These are phyloP conservation scores for Corydoras sp. DNA, from an alignment of 2,113 vertebrate genomes.

Conservation along the genomic window DNA sequence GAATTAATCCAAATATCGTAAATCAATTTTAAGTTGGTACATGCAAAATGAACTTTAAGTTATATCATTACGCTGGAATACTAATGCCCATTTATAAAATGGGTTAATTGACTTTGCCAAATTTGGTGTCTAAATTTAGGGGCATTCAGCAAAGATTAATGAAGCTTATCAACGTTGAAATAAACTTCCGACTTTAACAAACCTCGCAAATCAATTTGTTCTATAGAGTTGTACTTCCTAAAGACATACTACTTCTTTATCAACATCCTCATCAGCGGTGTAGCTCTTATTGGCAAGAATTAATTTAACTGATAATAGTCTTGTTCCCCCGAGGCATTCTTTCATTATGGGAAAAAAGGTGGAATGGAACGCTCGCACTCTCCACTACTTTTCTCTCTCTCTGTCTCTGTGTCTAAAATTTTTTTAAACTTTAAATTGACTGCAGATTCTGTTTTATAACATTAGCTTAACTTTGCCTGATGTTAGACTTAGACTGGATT, in stretches of 20 bases:
- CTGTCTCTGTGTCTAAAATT: not conserved
- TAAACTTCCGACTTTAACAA: not conserved
- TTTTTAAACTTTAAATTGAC: too few species aligned
- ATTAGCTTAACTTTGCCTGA: too few species aligned
- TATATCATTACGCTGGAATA: too few species aligned
- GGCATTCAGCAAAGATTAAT: not conserved
- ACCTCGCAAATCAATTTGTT: too few species aligned
- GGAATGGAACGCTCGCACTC: constrained; percentile 26
- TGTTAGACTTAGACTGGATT: too few species aligned
- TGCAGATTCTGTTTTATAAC: too few species aligned
- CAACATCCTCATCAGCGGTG: constrained; percentile 32
- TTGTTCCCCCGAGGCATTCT: constrained; percentile 20
- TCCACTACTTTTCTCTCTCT: not conserved
- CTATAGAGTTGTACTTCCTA: too few species aligned
- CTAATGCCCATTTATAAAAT: too few species aligned
- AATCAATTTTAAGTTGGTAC: too few species aligned
- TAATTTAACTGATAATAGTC: constrained; percentile 37
- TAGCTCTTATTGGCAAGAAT: constrained; percentile 32
- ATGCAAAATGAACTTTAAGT: too few species aligned
- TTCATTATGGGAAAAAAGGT: constrained; percentile 20
- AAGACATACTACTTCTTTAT: constrained; percentile 24
- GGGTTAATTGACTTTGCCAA: not conserved
- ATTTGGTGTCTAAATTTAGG: too few species aligned
- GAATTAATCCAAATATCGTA: too few species aligned
- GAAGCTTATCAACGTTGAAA: not conserved